These are phyloP conservation scores for Coregonus ussuriensis DNA, from an alignment of 2,797 vertebrate genomes.

Conservation along the genomic window DNA sequence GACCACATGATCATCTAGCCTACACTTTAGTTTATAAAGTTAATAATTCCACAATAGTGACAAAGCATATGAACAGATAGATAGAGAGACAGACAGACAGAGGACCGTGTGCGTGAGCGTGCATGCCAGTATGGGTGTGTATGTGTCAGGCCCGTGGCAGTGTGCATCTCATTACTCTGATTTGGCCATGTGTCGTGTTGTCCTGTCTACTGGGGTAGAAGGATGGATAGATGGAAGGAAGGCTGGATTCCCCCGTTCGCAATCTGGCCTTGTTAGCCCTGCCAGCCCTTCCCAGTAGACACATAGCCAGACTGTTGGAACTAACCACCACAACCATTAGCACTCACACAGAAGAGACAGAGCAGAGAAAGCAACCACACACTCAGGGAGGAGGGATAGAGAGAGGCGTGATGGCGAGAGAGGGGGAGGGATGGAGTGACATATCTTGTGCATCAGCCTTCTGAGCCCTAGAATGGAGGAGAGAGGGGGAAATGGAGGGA, in stretches of 20 bases:
- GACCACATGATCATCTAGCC: too few relatives aligned
- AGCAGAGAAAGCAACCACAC: constrained; percentile 34
- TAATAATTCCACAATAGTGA: background rate
- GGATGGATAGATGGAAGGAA: constrained; percentile 40
- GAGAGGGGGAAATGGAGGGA: constrained; percentile 10
- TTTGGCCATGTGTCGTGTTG: constrained; percentile 71
- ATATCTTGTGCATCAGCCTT: background rate
- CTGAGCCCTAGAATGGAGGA: constrained; percentile 2
- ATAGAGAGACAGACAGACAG: constrained; percentile 62
- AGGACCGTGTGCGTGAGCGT: constrained; percentile 35
- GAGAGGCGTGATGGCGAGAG: background rate
- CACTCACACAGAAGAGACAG: constrained; percentile 41
- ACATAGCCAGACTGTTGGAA: constrained; percentile 49
- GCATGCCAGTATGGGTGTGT: constrained; percentile 10
- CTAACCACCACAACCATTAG: constrained; percentile 60
- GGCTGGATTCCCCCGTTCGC: constrained; percentile 64
- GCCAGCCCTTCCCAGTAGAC: constrained; percentile 60
- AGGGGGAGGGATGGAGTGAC: background rate
- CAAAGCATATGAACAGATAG: constrained; percentile 67
- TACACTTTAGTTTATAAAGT: background rate
- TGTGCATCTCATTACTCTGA: constrained; percentile 80
- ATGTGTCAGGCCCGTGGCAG: constrained; percentile 65
- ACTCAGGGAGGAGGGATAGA: constrained; percentile 10
- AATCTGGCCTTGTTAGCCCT: constrained; percentile 65
- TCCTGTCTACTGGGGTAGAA: constrained; percentile 71